Evolutionary conservation across 1,140 invertebrate genomes (phyloP), one percentile per base, ranked within the genome.

Genomic region (Liolophura sinensis): DNA sequence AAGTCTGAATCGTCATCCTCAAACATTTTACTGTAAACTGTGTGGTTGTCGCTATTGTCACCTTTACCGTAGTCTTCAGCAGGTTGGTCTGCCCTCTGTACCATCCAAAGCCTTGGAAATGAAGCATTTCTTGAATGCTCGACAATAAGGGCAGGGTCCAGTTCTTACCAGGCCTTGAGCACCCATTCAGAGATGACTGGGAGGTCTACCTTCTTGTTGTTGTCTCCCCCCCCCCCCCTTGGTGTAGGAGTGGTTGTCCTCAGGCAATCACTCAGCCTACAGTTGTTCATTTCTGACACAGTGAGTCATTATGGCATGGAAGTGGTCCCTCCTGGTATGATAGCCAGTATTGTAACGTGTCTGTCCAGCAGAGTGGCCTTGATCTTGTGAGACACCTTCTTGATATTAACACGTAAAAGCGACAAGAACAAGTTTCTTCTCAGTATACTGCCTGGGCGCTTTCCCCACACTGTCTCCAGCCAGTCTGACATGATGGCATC

Each of bases 251-350:
- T n/a, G n/a, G n/a, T n/a, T n/a, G n/a, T n/a, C n/a, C n/a, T n/a
- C n/a, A n/a, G n/a, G n/a, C n/a, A n/a, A n/a, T n/a, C n/a, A n/a
- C n/a, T n/a, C n/a, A n/a, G n/a, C n/a, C n/a, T n/a, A n/a, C n/a
- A n/a, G n/a, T n/a, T n/a, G n/a, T n/a, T n/a, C n/a, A n/a, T n/a
- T n/a, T n/a, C n/a, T n/a, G n/a, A n/a, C n/a, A n/a, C n/a, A n/a
- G n/a, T n/a, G n/a, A n/a, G n/a, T n/a, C n/a, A n/a, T n/a, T n/a
- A n/a, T n/a, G n/a, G n/a, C n/a, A n/a, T n/a, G n/a, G n/a, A n/a
- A n/a, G n/a, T n/a, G n/a, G n/a, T n/a, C n/a, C 71, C 74, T 47
- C 65, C 74, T 12, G 76, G 74, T 15, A 78, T 74, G n/a, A 68
- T 52, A 16, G 58, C 60, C 47, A 57, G 62, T 9, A 48, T 64